These are phyloP conservation scores for Drosophila atripex DNA, from an alignment of 2,888 invertebrate genomes.

Conservation along the genomic window DNA sequence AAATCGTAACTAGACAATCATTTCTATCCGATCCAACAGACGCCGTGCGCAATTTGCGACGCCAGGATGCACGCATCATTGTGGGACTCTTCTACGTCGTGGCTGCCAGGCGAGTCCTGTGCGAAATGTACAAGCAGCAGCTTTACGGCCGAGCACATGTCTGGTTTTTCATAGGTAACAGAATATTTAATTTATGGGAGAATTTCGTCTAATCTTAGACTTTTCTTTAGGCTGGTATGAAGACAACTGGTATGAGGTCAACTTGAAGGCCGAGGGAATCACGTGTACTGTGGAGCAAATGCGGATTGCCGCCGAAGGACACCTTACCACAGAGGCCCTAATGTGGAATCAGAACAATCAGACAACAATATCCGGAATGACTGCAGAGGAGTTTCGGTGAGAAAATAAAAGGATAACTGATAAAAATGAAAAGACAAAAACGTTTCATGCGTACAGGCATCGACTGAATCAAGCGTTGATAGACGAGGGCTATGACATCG, in stretches of 20 bases:
- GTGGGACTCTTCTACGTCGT: slow-evolving; percentile 99
- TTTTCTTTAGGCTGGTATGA: slow-evolving; percentile 94
- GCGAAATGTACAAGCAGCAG: slow-evolving; percentile 97
- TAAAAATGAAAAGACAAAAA: background rate
- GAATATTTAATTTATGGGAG: background rate
- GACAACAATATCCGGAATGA: slow-evolving; percentile 97
- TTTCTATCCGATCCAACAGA: slow-evolving; percentile 98
- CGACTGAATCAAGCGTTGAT: slow-evolving; percentile 92
- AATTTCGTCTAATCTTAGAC: background rate
- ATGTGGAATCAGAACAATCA: slow-evolving; percentile 99
- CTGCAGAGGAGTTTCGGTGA: slow-evolving; percentile 93
- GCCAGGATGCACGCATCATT: slow-evolving; percentile 98
- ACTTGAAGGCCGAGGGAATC: slow-evolving; percentile 93
- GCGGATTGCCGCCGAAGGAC: slow-evolving; percentile 97
- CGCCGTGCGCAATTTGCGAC: slow-evolving; percentile 95
- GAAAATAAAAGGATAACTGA: background rate
- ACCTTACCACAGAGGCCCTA: slow-evolving; percentile 98
- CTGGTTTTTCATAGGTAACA: slow-evolving; percentile 99
- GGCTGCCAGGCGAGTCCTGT: slow-evolving; percentile 97
- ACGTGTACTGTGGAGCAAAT: slow-evolving; percentile 97
- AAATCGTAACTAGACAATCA: slow-evolving; percentile 98
- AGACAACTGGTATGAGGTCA: slow-evolving; percentile 98
- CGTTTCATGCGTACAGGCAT: slow-evolving; percentile 84
- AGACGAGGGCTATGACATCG: slow-evolving; percentile 92
- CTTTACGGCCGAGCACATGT: slow-evolving; percentile 98